phyloP scores from a whole-genome alignment of 2,113 vertebrate genomes.

The Zapornia atra region DNA sequence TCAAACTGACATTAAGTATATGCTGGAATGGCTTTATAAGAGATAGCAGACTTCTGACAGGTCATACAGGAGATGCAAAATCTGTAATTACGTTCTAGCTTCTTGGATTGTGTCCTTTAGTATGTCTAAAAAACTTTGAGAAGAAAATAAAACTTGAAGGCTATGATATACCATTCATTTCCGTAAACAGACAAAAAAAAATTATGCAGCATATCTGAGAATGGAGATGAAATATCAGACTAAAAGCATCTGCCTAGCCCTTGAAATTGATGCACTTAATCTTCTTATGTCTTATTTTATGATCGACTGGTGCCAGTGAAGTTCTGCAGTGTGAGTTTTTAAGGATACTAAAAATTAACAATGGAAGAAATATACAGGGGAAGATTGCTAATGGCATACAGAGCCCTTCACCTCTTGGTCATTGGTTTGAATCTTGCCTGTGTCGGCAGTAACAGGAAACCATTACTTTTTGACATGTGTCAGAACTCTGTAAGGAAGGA shows the following conservation, averaged over 20 bases:
- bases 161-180: constrained; percentile 44
- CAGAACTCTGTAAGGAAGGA: not conserved
- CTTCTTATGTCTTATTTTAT: constrained; percentile 64
- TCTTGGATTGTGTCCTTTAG: constrained; percentile 68
- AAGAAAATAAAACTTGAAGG: constrained; percentile 66
- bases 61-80: constrained; percentile 74
- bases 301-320: constrained; percentile 57
- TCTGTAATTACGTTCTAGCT: constrained; percentile 76
- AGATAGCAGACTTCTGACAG: constrained; percentile 78
- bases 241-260: constrained; percentile 33
- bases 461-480: constrained; percentile 5
- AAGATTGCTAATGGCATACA: constrained; percentile 27
- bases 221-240: constrained; percentile 36
- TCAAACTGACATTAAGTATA: constrained; percentile 81
- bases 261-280: constrained; percentile 55
- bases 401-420: not conserved
- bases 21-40: constrained; percentile 75
- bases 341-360: constrained; percentile 60
- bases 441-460: not conserved
- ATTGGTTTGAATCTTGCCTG: constrained; percentile 1
- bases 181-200: constrained; percentile 34
- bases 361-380: constrained; percentile 15
- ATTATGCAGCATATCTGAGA: not conserved
- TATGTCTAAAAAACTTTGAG: constrained; percentile 59
- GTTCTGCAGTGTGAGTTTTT: constrained; percentile 53